A percentile compares a stretch with the other conserved stretches of the same genome.
phyloP scores from a whole-genome alignment of 2,888 invertebrate genomes.

The Melipona bicolor region DNA sequence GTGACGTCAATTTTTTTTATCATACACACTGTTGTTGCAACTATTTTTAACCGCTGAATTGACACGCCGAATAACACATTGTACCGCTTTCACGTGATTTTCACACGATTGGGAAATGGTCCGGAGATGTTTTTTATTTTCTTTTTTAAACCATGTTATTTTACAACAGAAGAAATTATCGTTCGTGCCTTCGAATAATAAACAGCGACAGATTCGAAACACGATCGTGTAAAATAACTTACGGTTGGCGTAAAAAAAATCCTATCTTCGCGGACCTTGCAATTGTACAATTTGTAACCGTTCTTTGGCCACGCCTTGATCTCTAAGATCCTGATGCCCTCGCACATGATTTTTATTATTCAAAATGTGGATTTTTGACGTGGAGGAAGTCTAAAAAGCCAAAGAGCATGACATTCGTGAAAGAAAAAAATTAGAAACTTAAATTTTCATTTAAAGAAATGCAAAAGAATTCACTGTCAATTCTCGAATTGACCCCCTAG shows the following conservation, averaged over 20 bases:
- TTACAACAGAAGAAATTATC: background rate
- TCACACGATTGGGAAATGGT: background rate
- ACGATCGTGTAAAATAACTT: background rate
- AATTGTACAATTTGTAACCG: too few relatives aligned
- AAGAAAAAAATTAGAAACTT: too few relatives aligned
- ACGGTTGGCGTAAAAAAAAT: background rate
- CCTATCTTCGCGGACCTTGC: too few relatives aligned
- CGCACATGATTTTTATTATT: too few relatives aligned
- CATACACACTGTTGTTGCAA: conserved; percentile 39
- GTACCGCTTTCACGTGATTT: conserved; percentile 20
- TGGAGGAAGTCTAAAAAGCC: too few relatives aligned
- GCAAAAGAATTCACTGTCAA: too few relatives aligned
- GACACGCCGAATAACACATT: conserved; percentile 14
- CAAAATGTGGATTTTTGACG: too few relatives aligned
- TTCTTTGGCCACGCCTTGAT: too few relatives aligned
- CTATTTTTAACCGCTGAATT: conserved; percentile 35
- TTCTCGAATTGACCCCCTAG: too few relatives aligned
- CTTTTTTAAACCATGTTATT: background rate
- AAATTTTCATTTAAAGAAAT: too few relatives aligned
- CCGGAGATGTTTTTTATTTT: background rate
- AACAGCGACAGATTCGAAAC: background rate
- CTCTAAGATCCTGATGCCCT: too few relatives aligned
- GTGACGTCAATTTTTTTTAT: conserved; percentile 50
- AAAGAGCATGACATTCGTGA: too few relatives aligned
- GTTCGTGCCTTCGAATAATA: background rate